Conservation (phyloP, 2,113 vertebrate genomes). For the Tupaia chinensis region DNA sequence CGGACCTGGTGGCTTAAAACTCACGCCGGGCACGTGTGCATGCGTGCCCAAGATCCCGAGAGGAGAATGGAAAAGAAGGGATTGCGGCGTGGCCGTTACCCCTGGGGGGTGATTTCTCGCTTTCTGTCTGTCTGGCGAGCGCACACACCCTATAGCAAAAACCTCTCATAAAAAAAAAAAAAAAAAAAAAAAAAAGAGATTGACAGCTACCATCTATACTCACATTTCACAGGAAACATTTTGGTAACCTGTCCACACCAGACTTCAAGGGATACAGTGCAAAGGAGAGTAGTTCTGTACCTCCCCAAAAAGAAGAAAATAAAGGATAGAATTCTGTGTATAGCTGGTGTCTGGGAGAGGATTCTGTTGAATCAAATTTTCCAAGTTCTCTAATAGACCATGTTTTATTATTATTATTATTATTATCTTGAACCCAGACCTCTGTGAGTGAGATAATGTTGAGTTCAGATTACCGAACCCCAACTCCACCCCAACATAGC, state of each 20-base stretch:
- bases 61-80: too few relatives aligned
- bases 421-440: neutral
- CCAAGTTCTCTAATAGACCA: neutral
- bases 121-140: too few relatives aligned
- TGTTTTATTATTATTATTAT: neutral
- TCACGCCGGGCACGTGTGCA: too few relatives aligned
- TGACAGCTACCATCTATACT: neutral
- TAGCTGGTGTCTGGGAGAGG: neutral
- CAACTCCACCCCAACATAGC: accelerated
- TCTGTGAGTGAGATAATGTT: neutral
- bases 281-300: neutral
- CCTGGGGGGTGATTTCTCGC: too few relatives aligned
- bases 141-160: too few relatives aligned
- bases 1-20: too few relatives aligned
- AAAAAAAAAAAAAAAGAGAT: too few relatives aligned
- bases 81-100: too few relatives aligned
- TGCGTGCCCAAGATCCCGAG: too few relatives aligned
- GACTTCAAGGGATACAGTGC: accelerated
- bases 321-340: neutral
- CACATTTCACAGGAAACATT: neutral
- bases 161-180: too few relatives aligned
- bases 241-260: neutral
- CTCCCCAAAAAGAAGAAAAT: too few relatives aligned
- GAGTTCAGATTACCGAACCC: neutral
- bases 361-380: neutral